Percentiles rank a stretch among this genome's conserved stretches.
These are phyloP conservation scores for Amphiduros pacificus DNA, from an alignment of 2,888 invertebrate species.

Conservation along the genomic window DNA sequence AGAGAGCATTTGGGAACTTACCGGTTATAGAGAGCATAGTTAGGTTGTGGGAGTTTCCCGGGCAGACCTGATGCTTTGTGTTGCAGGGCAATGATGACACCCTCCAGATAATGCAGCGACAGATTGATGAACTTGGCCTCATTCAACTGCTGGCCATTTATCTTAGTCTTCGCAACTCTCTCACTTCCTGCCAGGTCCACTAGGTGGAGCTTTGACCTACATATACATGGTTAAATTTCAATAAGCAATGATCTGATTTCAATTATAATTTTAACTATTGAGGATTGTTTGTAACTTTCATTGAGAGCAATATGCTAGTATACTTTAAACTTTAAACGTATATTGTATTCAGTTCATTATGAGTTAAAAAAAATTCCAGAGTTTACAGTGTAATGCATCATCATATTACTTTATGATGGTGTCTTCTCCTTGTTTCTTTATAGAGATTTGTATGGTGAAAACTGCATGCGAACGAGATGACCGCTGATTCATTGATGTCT, in stretches of 20 bases:
- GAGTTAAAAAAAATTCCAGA: no score
- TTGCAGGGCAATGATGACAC: slow-evolving; percentile 53
- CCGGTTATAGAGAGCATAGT: no score
- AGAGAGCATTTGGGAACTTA: no score
- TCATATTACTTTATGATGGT: slow-evolving; percentile 45
- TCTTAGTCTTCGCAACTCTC: slow-evolving; percentile 51
- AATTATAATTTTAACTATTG: neutral
- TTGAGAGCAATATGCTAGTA: no score
- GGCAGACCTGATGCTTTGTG: slow-evolving; percentile 31
- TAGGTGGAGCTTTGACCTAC: slow-evolving; percentile 53
- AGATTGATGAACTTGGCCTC: slow-evolving; percentile 56
- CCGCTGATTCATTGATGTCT: slow-evolving; percentile 52
- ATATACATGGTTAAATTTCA: no score
- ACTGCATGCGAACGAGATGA: slow-evolving; percentile 56
- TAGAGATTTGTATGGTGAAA: slow-evolving; percentile 48
- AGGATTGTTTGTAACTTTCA: no score
- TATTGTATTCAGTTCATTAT: no score
- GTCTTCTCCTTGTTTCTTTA: slow-evolving; percentile 44
- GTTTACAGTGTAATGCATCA: no score
- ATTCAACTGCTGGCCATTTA: slow-evolving; percentile 46
- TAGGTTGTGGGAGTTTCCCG: no score
- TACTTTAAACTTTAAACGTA: no score
- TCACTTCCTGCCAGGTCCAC: slow-evolving; percentile 57
- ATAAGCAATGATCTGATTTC: no score
- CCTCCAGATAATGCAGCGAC: slow-evolving; percentile 53